phyloP scores from a whole-genome alignment of 2,888 invertebrate genomes.

The Hecatera dysodea region DNA sequence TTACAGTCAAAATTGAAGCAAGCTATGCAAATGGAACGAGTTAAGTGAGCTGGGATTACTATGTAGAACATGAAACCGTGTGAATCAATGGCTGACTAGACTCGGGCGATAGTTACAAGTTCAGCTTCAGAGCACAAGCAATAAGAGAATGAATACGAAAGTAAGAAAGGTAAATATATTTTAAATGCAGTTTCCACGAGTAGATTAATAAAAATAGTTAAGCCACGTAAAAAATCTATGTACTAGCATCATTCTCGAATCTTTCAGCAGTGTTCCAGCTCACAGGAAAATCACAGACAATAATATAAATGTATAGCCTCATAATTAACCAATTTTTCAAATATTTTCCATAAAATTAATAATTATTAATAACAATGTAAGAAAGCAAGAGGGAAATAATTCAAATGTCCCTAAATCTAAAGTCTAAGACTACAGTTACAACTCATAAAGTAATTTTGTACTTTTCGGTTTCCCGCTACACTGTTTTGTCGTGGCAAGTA shows the following conservation, averaged over 20 bases:
- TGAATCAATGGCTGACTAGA: slow-evolving; percentile 63
- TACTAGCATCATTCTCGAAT: slow-evolving; percentile 5
- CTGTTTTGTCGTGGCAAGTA: slow-evolving; percentile 68
- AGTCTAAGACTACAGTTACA: slow-evolving; percentile 58
- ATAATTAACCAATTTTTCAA: slow-evolving; percentile 59
- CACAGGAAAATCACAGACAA: slow-evolving; percentile 72
- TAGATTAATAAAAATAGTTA: slow-evolving; percentile 1
- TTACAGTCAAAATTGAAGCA: slow-evolving; percentile 62
- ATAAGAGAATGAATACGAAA: not conserved
- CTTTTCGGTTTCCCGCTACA: slow-evolving; percentile 74
- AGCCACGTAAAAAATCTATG: not conserved
- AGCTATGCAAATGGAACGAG: slow-evolving; percentile 60
- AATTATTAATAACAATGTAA: slow-evolving; percentile 41
- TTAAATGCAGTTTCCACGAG: not conserved
- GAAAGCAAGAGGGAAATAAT: slow-evolving; percentile 49
- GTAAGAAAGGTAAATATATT: not conserved
- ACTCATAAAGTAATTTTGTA: slow-evolving; percentile 78
- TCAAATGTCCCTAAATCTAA: slow-evolving; percentile 51
- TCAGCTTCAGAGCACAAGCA: slow-evolving; percentile 25
- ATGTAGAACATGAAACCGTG: slow-evolving; percentile 38
- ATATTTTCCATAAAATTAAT: slow-evolving; percentile 54
- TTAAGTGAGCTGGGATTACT: slow-evolving; percentile 63
- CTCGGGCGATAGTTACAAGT: slow-evolving; percentile 35
- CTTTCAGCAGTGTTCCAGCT: slow-evolving; percentile 63
- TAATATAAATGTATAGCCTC: slow-evolving; percentile 71